Base-by-base conservation (phyloP, 1,140 invertebrate genomes). In the Drosophila oshimai region DNA sequence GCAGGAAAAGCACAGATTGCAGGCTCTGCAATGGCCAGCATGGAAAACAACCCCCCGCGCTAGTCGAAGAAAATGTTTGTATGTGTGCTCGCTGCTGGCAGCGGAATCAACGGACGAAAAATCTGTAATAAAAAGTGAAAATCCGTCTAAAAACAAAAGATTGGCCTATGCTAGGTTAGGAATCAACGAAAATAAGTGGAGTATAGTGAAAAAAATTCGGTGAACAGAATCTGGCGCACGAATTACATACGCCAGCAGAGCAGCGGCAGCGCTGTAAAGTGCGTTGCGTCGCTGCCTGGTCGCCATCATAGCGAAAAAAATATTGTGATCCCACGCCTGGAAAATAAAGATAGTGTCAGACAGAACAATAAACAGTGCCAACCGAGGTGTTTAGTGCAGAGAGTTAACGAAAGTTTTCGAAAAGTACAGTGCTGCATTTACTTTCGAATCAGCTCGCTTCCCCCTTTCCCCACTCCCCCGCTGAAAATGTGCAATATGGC, bases 381-480 rank as follows among this genome's bases (percentile, higher is more conserved):
- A 4, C 17, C 28, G 28, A 10, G 12, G 37, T 36, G 2, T 37
- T 57, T n/a, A 17, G 12, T 26, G 29, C 7, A 24, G 34, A 18
- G 9, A 26, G 33, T 26, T 28, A 47, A n/a, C n/a, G n/a, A n/a
- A n/a, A n/a, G 17, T 62, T 17, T 65, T 49, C 54, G 34, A 81
- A 80, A 81, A 81, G 77, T 81, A 81, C 77, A 81, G 77, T 81
- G 73, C 74, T 81, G 73, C 67, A 83, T 68, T 79, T 72, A 60
- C 46, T 51, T 77, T 77, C 72, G 13, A 72, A 64, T 17, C 54
- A 46, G 18, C 28, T 44, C 26, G 31, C 7, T 26, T 29, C 33
- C 42, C 24, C 41, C 17, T 24, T 64, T 29, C 20, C 9, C n/a
- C 9, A 15, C 34, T 58, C 22, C 33, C 24, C 15, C 36, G 9